Percentiles rank a stretch among this genome's conserved stretches.
phyloP scores from a whole-genome alignment of 92 coral and sea anemone species.

The Epizoanthus scotinus region DNA sequence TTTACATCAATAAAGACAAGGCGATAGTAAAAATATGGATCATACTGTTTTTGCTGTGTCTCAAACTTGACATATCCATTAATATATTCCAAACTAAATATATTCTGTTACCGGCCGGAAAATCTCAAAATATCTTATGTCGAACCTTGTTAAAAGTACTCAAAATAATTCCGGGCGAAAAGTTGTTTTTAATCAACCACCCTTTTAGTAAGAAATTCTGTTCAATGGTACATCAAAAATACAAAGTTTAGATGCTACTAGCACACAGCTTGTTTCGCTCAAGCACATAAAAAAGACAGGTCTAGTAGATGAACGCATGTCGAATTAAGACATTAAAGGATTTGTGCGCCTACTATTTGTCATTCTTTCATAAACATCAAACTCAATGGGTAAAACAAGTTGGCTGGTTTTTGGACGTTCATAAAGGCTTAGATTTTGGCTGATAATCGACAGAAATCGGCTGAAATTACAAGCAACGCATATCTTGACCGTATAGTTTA shows the following conservation, averaged over 20 bases:
- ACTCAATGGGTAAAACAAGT: background rate
- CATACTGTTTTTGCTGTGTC: background rate
- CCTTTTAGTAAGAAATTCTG: background rate
- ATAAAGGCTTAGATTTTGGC: too few relatives aligned
- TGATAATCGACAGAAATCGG: background rate
- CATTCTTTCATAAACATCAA: too few relatives aligned
- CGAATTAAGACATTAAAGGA: too few relatives aligned
- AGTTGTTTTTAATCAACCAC: background rate
- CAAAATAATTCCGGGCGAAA: background rate
- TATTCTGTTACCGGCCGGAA: background rate
- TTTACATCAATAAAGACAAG: too few relatives aligned
- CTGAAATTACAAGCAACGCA: background rate
- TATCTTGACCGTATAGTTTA: conserved; percentile 35
- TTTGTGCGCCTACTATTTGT: too few relatives aligned
- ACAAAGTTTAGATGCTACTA: background rate
- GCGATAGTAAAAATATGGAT: too few relatives aligned
- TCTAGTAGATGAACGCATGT: background rate
- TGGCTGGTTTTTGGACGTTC: too few relatives aligned
- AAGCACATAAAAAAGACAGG: background rate
- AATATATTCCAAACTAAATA: conserved; percentile 25
- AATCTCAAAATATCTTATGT: background rate
- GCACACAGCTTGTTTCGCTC: background rate
- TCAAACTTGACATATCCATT: background rate
- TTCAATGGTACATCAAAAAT: background rate
- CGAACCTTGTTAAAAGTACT: background rate